A percentile compares a stretch with the other conserved stretches of the same genome.
Conservation (phyloP, 2,888 invertebrate species). For the Anagyrus pseudococci region DNA sequence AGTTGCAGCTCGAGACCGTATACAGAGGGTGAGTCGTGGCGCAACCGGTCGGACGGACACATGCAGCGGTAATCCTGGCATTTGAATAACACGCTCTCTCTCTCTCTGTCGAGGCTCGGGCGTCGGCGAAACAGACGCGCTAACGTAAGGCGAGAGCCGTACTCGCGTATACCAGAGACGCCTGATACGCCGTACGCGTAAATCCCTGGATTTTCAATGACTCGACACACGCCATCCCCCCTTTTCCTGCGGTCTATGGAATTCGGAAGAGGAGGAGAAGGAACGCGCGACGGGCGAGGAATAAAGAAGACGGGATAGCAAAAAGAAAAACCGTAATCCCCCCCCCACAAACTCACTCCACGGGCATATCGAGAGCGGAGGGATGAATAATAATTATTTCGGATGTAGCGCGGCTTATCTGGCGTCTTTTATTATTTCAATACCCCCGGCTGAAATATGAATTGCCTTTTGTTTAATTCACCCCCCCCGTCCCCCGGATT, state of each 20-base stretch:
- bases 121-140: conserved; percentile 16
- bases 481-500: neutral
- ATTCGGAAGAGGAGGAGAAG: conserved; percentile 2
- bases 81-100: conserved; percentile 33
- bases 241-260: neutral
- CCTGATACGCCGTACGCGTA: conserved; percentile 18
- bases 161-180: too few species aligned
- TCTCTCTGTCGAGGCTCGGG: too few species aligned
- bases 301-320: neutral
- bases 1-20: neutral
- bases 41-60: conserved; percentile 13
- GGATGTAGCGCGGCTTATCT: neutral
- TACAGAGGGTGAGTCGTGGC: neutral
- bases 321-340: too few species aligned
- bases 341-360: too few species aligned
- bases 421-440: too few species aligned
- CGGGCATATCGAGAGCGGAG: neutral
- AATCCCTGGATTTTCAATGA: conserved; percentile 31
- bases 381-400: neutral
- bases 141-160: conserved; percentile 28
- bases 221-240: conserved; percentile 2
- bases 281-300: neutral
- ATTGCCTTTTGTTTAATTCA: too few species aligned
- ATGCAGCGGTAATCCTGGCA: conserved; percentile 24
- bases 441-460: too few species aligned